Evolutionary conservation across 2,113 vertebrate species (phyloP).

Genomic region (Merops nubicus): DNA sequence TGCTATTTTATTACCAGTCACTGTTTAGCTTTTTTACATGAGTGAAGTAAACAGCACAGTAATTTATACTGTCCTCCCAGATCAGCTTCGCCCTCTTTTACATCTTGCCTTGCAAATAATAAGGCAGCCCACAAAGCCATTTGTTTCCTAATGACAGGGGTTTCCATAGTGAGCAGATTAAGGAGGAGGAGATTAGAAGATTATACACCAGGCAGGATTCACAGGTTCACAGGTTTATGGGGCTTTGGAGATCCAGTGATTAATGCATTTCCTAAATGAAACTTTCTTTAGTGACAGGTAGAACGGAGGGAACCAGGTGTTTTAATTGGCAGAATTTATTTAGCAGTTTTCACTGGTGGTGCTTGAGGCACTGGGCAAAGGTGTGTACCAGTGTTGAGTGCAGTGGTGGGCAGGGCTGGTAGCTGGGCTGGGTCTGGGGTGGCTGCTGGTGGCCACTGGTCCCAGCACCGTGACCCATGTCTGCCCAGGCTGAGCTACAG

Average conservation of each 20-base stretch:
- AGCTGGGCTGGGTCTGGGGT: background rate
- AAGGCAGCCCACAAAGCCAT: conserved; percentile 65
- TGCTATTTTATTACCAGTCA: conserved; percentile 46
- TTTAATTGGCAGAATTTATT: conserved; percentile 45
- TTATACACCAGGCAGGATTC: conserved; percentile 66
- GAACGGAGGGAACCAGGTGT: background rate
- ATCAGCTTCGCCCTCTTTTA: conserved; percentile 43
- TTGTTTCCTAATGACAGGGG: conserved; percentile 71
- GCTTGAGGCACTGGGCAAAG: background rate
- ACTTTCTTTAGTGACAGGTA: conserved; percentile 3
- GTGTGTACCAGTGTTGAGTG: accelerated
- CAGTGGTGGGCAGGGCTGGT: accelerated
- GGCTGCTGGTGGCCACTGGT: accelerated
- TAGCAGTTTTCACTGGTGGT: background rate
- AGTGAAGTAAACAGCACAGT: conserved; percentile 30
- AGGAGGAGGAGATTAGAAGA: conserved; percentile 64
- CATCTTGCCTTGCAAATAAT: conserved; percentile 64
- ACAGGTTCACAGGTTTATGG: conserved; percentile 48
- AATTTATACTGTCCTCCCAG: conserved; percentile 52
- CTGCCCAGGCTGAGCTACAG: background rate
- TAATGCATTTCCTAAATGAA: conserved; percentile 55
- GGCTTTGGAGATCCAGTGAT: conserved; percentile 58
- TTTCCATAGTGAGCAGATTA: conserved; percentile 71
- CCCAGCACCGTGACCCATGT: background rate
- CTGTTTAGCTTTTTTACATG: conserved; percentile 57